A percentile compares a stretch with the other conserved stretches of the same genome.
These are phyloP conservation scores for Marisa cornuarietis DNA, from an alignment of 1,140 invertebrate species.

Conservation along the genomic window DNA sequence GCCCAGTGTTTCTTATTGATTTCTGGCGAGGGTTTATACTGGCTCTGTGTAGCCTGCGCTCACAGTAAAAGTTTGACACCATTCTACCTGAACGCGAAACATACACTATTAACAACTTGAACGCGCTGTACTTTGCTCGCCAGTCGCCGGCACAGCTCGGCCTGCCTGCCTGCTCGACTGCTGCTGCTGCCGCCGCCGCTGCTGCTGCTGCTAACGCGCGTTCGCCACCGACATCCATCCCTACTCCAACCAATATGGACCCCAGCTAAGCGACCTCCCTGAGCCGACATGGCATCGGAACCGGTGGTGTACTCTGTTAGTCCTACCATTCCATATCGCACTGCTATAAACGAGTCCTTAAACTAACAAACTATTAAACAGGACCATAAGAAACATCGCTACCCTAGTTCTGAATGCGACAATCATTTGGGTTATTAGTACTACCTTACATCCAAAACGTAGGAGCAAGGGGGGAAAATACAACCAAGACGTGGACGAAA, in stretches of 20 bases:
- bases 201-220: conserved; percentile 7
- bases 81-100: too few species aligned
- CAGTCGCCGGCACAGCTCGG: conserved; percentile 21
- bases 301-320: conserved; percentile 2
- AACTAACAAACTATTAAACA: too few species aligned
- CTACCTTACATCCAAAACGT: too few species aligned
- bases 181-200: conserved; percentile 21
- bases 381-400: too few species aligned
- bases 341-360: too few species aligned
- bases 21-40: conserved; percentile 23
- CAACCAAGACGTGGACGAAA: background rate
- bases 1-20: conserved; percentile 24
- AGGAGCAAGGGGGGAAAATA: conserved; percentile 2
- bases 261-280: conserved; percentile 19
- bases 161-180: conserved; percentile 22
- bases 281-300: conserved; percentile 11
- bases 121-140: background rate
- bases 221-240: conserved; percentile 18
- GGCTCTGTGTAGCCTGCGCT: conserved; percentile 14
- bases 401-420: too few species aligned
- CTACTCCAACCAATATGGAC: conserved; percentile 27
- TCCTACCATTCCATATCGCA: too few species aligned
- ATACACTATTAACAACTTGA: background rate
- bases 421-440: too few species aligned
- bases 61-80: background rate